Conservation (phyloP, 1,140 invertebrate species). For the Coboldia fuscipes region DNA sequence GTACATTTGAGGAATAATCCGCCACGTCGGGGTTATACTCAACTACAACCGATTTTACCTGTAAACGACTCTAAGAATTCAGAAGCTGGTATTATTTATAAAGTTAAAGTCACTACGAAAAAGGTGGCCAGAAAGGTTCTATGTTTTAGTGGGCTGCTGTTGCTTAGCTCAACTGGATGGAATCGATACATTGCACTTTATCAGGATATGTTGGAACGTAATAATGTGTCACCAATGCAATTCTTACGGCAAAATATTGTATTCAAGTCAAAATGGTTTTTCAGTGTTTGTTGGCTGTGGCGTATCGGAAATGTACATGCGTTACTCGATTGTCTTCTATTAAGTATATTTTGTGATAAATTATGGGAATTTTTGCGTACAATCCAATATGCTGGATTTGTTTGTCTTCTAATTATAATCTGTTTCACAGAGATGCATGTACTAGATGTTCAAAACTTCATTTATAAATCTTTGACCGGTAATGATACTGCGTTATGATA, state of each 20-base stretch:
- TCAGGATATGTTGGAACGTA: conserved; percentile 45
- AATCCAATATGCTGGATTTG: conserved; percentile 37
- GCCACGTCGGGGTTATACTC: conserved; percentile 39
- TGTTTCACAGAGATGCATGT: conserved; percentile 34
- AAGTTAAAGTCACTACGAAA: conserved; percentile 36
- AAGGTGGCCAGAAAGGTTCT: conserved; percentile 38
- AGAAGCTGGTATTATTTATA: conserved; percentile 32
- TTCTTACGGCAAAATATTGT: conserved; percentile 27
- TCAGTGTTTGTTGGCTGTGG: conserved; percentile 51
- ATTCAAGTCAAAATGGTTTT: conserved; percentile 41
- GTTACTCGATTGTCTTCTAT: conserved; percentile 45
- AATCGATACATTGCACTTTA: conserved; percentile 61
- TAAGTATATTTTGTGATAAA: conserved; percentile 62
- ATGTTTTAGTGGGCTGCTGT: conserved; percentile 41
- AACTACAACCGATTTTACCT: conserved; percentile 25
- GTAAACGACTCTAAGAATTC: conserved; percentile 24
- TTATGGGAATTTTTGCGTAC: conserved; percentile 44
- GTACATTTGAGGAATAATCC: conserved; percentile 43
- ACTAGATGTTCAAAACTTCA: conserved; percentile 27
- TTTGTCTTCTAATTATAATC: conserved; percentile 28
- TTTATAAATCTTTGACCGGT: conserved; percentile 21
- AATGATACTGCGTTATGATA: conserved; percentile 19
- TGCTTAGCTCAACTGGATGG: conserved; percentile 51
- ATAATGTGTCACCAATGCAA: conserved; percentile 24
- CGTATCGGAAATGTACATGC: conserved; percentile 59